Evolutionary conservation across 2,888 invertebrate genomes (phyloP).

Genomic region (Synergus itoensis): DNA sequence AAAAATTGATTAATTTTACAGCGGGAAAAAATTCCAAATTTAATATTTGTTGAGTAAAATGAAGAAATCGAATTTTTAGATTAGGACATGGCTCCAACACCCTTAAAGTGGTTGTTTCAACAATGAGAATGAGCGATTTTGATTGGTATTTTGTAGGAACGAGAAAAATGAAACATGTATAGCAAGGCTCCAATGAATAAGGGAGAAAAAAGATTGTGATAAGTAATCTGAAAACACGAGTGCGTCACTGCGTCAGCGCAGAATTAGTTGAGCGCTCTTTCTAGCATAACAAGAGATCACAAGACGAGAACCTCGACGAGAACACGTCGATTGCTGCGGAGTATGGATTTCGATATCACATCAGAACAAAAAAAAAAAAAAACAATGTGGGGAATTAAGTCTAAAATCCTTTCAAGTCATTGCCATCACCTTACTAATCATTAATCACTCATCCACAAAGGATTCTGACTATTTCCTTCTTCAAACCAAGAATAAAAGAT

Average conservation of each 20-base stretch:
- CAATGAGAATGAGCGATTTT: background rate
- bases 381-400: conserved; percentile 22
- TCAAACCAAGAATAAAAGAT: background rate
- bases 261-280: background rate
- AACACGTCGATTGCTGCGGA: conserved; percentile 13
- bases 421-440: background rate
- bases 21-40: too few species aligned
- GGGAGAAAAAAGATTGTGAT: conserved; percentile 32
- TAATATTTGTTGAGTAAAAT: too few species aligned
- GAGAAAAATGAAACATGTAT: conserved; percentile 4
- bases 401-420: conserved; percentile 26
- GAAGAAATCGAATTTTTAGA: too few species aligned
- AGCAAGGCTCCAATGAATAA: conserved; percentile 11
- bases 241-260: conserved; percentile 36
- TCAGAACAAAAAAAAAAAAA: conserved; percentile 30
- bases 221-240: conserved; percentile 33
- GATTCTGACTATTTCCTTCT: conserved; percentile 2
- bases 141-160: background rate
- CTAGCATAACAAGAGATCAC: conserved; percentile 31
- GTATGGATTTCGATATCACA: conserved; percentile 25
- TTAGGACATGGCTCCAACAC: too few species aligned
- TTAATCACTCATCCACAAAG: conserved; percentile 23
- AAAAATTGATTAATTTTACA: too few species aligned
- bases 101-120: too few species aligned
- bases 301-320: conserved; percentile 1